Percentiles rank a stretch among this genome's conserved stretches.
These are phyloP conservation scores for Thunnus maccoyii DNA, from an alignment of 2,113 vertebrate species.

Conservation along the genomic window DNA sequence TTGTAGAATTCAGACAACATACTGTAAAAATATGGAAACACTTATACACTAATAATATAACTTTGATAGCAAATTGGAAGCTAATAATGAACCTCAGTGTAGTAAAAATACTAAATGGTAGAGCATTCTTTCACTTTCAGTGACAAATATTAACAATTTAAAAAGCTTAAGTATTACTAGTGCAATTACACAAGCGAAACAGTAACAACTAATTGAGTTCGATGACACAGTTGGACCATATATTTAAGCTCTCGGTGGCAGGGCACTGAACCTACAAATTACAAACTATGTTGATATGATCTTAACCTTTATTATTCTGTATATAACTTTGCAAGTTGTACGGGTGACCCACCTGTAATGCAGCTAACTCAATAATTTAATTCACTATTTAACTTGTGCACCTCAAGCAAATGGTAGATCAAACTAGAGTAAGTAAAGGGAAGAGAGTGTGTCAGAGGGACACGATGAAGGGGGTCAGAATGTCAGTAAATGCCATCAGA, in stretches of 20 bases:
- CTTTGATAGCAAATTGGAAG: too few relatives aligned
- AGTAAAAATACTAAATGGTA: too few relatives aligned
- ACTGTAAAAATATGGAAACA: too few relatives aligned
- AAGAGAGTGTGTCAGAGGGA: background rate
- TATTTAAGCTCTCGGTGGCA: too few relatives aligned
- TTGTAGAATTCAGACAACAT: too few relatives aligned
- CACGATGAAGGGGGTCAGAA: constrained; percentile 22
- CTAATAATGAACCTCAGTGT: too few relatives aligned
- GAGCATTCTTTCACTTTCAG: background rate
- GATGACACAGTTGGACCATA: too few relatives aligned
- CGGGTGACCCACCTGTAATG: background rate
- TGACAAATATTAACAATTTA: background rate
- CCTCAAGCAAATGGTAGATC: background rate
- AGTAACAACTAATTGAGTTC: too few relatives aligned
- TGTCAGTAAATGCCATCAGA: constrained; percentile 32
- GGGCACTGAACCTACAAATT: too few relatives aligned
- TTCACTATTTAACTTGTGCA: background rate
- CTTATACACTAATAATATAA: too few relatives aligned
- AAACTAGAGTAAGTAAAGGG: background rate
- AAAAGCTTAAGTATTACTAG: background rate
- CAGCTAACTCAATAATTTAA: too few relatives aligned
- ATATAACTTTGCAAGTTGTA: background rate
- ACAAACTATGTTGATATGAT: too few relatives aligned
- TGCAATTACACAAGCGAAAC: background rate
- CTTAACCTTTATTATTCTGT: background rate